phyloP scores from a whole-genome alignment of 1,140 invertebrate genomes.

The Drosophila grimshawi region DNA sequence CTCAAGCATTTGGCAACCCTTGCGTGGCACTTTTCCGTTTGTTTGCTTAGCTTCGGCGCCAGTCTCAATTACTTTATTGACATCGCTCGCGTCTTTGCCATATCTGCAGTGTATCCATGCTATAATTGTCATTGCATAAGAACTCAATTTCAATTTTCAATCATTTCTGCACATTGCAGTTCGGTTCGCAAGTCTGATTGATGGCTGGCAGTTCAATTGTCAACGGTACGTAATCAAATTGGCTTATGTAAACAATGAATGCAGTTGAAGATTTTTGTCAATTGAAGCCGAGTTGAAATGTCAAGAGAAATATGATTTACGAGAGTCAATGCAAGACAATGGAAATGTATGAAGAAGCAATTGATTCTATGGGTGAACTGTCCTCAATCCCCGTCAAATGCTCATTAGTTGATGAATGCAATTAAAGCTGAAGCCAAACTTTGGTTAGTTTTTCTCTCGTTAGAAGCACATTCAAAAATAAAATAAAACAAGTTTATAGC shows the following conservation, averaged over 20 bases:
- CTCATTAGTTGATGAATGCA: conserved; percentile 27
- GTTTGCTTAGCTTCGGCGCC: conserved; percentile 60
- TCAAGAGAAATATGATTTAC: conserved; percentile 80
- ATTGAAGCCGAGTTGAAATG: conserved; percentile 72
- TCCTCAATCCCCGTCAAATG: conserved; percentile 19
- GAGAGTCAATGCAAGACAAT: conserved; percentile 34
- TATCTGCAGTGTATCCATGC: no score
- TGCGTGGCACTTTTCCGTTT: conserved; percentile 46
- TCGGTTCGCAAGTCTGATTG: conserved; percentile 57
- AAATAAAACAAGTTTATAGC: neutral
- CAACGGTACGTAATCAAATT: conserved; percentile 76
- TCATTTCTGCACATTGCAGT: conserved; percentile 15
- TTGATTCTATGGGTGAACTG: neutral
- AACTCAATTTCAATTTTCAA: conserved; percentile 60
- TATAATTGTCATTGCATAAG: conserved; percentile 46
- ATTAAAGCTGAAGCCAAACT: conserved; percentile 26
- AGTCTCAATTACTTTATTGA: conserved; percentile 83
- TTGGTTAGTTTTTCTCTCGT: conserved; percentile 10
- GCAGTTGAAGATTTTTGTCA: conserved; percentile 46
- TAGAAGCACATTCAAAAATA: conserved; percentile 8
- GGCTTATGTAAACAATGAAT: conserved; percentile 76
- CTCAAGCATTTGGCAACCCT: conserved; percentile 39
- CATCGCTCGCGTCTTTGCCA: conserved; percentile 30
- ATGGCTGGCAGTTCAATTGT: conserved; percentile 73
- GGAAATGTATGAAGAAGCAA: conserved; percentile 3